These are phyloP conservation scores for Megathymus violae DNA, from an alignment of 1,140 invertebrate genomes.

Conservation along the genomic window DNA sequence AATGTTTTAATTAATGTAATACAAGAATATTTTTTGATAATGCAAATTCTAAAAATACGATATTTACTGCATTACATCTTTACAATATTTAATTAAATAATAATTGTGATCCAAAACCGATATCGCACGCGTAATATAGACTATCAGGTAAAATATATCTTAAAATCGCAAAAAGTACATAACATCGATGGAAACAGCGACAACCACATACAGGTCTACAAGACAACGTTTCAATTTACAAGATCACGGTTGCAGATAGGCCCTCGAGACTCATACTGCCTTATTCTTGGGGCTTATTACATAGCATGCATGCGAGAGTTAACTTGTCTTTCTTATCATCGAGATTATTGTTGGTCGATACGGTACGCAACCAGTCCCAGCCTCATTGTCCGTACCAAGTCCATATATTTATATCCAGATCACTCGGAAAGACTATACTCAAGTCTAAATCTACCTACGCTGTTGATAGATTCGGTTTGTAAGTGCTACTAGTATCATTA, in stretches of 20 bases:
- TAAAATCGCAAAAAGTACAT: slow-evolving; percentile 41
- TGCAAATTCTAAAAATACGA: too few species aligned
- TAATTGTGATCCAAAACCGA: background rate
- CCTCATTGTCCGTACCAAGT: slow-evolving; percentile 43
- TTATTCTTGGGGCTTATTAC: slow-evolving; percentile 74
- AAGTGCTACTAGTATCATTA: background rate
- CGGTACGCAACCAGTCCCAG: slow-evolving; percentile 47
- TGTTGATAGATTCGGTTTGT: background rate
- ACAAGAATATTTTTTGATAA: too few species aligned
- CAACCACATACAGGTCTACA: slow-evolving; percentile 39
- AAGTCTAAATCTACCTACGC: background rate
- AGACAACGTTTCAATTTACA: slow-evolving; percentile 79
- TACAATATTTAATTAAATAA: background rate
- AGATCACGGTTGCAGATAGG: slow-evolving; percentile 70
- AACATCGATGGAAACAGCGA: slow-evolving; percentile 53
- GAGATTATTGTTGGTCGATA: slow-evolving; percentile 78
- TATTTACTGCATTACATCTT: background rate
- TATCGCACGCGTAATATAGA: slow-evolving; percentile 13
- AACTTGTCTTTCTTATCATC: slow-evolving; percentile 77
- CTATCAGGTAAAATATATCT: slow-evolving; percentile 25
- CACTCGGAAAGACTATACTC: slow-evolving; percentile 12
- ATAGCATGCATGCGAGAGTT: slow-evolving; percentile 68
- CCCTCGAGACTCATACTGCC: slow-evolving; percentile 57
- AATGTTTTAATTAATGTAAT: too few species aligned
- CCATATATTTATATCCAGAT: slow-evolving; percentile 30